Evolutionary conservation across 2,113 vertebrate species (phyloP), one percentile per base, ranked within the genome.

Genomic region (Antechinus stuartii): DNA sequence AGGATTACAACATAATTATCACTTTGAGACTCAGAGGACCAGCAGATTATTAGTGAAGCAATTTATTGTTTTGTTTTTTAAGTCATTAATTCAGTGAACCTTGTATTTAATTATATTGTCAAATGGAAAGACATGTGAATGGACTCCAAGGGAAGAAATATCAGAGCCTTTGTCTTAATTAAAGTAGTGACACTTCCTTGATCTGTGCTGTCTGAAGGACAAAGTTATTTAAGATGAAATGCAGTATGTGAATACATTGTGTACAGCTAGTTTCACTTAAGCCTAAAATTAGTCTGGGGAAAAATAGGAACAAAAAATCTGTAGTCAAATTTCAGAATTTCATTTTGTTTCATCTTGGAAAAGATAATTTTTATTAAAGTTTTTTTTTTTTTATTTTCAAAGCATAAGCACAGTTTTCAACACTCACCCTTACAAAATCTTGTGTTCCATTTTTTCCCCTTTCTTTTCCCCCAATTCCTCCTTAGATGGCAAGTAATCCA

Each of bases 91-190:
- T 97, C 61, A n/a, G 47, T 95, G 55, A 96, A 8, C 23, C 27
- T 46, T 0, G 0, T 14, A 91, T 91, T 97, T 89, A 91, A 89
- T 97, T 89, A 94, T 23, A 42, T 3, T 93, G 3, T 57, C 46
- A 94, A 55, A 76, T 93, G 56, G 35, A 97, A 10, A 97, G 35
- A 8, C 50, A 89, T 92, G 25, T 90, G 93, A 97, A 92, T 96
- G 27, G 84, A 49, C 50, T 96, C 92, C 46, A 92, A 94, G 56
- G 22, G 22, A 89, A 96, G 55, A 94, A 11, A 93, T 97, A 91
- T 93, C 16, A 50, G 23, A 91, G 5, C 47, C 0, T 50, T 95
- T 90, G 1, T 1, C 94, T 95, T 97, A 96, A 95, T 94, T 91
- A 92, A 94, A 84, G 0, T 0, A 93, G 27, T 8, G 2, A 54